phyloP scores from a whole-genome alignment of 2,797 vertebrate species.

The Petrocephalus sullivani region DNA sequence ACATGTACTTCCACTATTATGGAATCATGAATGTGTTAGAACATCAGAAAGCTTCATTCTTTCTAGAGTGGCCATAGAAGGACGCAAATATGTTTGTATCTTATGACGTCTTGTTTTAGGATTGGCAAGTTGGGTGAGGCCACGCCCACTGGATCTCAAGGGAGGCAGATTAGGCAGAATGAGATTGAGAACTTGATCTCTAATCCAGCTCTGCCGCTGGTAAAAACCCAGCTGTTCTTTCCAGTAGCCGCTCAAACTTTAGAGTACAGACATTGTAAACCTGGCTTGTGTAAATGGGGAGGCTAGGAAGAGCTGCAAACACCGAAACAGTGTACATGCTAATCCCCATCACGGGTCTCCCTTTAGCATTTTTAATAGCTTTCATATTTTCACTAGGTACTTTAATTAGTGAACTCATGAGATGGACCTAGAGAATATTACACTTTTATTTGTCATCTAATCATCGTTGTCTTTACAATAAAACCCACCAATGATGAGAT shows the following conservation, averaged over 20 bases:
- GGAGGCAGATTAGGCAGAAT: neutral
- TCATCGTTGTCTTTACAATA: neutral
- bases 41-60: neutral
- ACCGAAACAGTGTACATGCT: neutral
- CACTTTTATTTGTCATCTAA: neutral
- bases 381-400: neutral
- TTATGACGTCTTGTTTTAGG: neutral
- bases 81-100: neutral
- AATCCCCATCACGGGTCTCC: neutral
- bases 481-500: neutral
- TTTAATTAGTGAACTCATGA: neutral
- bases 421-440: neutral
- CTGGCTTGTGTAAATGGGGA: neutral
- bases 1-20: neutral
- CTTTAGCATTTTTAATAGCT: neutral
- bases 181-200: neutral
- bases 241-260: too few species aligned
- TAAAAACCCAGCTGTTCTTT: too few species aligned
- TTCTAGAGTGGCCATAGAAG: neutral
- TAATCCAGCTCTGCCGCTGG: too few species aligned
- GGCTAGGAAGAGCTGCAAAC: neutral
- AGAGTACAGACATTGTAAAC: too few species aligned
- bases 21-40: neutral
- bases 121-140: neutral
- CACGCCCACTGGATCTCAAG: neutral